A percentile compares a stretch with the other conserved stretches of the same genome.
Conservation (phyloP, 2,113 vertebrate genomes). For the Pluvianellus socialis region DNA sequence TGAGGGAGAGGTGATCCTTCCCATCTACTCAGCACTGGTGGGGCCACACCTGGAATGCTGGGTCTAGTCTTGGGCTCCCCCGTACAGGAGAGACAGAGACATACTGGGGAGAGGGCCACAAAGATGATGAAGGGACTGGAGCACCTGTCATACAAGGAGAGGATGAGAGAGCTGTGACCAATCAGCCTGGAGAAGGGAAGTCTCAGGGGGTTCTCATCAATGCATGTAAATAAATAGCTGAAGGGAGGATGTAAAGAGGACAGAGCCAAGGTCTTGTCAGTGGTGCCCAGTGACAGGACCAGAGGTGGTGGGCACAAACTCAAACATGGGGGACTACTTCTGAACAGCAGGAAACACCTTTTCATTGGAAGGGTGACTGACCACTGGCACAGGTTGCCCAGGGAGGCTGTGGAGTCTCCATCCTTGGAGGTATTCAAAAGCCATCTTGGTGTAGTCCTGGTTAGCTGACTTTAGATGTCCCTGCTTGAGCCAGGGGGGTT, state of each 20-base stretch:
- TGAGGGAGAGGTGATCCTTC: background rate
- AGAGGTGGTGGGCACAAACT: background rate
- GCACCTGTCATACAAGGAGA: background rate
- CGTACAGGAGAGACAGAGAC: rapidly evolving
- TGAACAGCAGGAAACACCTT: background rate
- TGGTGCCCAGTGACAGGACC: background rate
- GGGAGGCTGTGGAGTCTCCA: background rate
- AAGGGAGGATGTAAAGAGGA: background rate
- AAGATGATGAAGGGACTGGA: background rate
- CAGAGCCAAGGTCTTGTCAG: background rate
- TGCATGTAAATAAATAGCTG: background rate
- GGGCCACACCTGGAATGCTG: background rate
- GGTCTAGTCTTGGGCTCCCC: background rate
- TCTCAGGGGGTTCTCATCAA: background rate
- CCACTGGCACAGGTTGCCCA: background rate
- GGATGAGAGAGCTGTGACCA: background rate
- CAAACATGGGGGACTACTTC: background rate
- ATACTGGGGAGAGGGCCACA: background rate
- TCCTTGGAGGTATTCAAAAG: background rate
- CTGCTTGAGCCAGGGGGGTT: background rate
- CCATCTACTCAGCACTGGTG: background rate
- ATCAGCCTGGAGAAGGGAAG: background rate
- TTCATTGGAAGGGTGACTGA: background rate
- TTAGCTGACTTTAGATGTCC: background rate
- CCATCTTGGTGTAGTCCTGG: background rate